Percentiles rank a stretch among this genome's conserved stretches.
Conservation (phyloP, 35 echinoderm and acorn worm species). For the Antedon bifida region DNA sequence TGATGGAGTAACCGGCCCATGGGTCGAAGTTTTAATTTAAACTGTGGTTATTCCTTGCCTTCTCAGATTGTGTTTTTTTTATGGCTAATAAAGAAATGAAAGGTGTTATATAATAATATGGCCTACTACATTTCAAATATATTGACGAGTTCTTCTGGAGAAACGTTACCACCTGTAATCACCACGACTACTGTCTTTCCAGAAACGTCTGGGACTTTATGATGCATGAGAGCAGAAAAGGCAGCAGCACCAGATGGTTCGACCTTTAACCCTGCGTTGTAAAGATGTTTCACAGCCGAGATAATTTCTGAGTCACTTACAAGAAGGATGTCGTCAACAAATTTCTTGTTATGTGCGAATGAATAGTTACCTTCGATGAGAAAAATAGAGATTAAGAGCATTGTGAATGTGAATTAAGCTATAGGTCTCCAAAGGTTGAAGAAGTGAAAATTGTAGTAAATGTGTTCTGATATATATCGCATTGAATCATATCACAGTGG, state of each 20-base stretch:
- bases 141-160: conserved; percentile 24
- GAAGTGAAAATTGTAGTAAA: too few relatives aligned
- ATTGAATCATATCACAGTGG: too few relatives aligned
- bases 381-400: too few relatives aligned
- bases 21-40: too few relatives aligned
- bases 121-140: neutral
- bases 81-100: too few relatives aligned
- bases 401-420: too few relatives aligned
- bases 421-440: too few relatives aligned
- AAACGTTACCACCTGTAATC: conserved; percentile 61
- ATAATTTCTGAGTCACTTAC: conserved; percentile 55
- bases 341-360: conserved; percentile 38
- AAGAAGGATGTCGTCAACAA: conserved; percentile 54
- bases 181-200: conserved; percentile 69
- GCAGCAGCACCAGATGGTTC: conserved; percentile 79
- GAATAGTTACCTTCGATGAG: conserved; percentile 26
- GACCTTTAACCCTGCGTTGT: conserved; percentile 46
- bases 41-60: too few relatives aligned
- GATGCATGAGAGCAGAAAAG: conserved; percentile 44
- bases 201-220: conserved; percentile 50
- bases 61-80: too few relatives aligned
- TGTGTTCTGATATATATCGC: too few relatives aligned
- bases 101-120: too few relatives aligned
- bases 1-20: too few relatives aligned
- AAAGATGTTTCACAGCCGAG: conserved; percentile 25